Conservation (phyloP, 2,797 vertebrate species). For the Neopelma chrysocephalum region DNA sequence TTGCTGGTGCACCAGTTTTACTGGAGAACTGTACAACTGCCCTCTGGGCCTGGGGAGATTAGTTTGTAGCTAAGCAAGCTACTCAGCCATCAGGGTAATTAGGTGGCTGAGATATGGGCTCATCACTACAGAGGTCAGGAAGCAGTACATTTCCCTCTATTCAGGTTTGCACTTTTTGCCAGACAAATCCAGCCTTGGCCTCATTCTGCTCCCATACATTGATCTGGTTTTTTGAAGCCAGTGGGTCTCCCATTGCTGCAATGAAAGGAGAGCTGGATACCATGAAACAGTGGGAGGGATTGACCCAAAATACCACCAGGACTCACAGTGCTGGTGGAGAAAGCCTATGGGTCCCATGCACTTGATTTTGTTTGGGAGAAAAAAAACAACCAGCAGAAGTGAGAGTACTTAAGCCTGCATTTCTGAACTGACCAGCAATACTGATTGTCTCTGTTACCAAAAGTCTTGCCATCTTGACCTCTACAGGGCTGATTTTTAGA, state of each 20-base stretch:
- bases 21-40: background rate
- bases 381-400: background rate
- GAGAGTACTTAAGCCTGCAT: background rate
- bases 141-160: background rate
- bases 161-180: background rate
- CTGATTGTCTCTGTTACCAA: background rate
- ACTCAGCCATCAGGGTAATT: background rate
- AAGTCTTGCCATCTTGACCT: background rate
- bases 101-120: background rate
- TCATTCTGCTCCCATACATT: background rate
- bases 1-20: background rate
- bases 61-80: background rate
- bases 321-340: background rate
- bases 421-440: background rate
- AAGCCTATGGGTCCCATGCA: rapidly evolving
- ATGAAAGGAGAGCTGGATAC: background rate
- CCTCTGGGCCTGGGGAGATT: background rate
- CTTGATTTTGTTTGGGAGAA: background rate
- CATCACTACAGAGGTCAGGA: background rate
- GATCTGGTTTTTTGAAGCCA: background rate
- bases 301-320: rapidly evolving
- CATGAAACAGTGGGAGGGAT: background rate
- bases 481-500: background rate
- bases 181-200: background rate
- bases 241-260: background rate